Evolutionary conservation across 2,113 vertebrate species (phyloP).

Genomic region (western clawed frog (Xenopus tropicalis)): DNA sequence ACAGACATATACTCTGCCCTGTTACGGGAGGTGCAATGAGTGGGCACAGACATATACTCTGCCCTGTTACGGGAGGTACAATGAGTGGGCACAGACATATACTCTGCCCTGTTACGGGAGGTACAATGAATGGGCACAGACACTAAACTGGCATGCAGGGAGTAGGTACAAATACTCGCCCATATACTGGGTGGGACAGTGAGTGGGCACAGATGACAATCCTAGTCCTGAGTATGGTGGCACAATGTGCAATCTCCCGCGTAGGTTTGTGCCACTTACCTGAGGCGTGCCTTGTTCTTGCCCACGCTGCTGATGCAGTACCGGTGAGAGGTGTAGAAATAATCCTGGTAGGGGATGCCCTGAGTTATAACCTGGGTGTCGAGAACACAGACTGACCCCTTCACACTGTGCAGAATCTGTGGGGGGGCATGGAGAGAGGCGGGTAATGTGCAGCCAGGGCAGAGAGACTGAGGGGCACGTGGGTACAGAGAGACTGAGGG

Average conservation of each 20-base stretch:
- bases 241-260: no score
- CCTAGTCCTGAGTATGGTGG: not conserved
- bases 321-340: conserved; percentile 86
- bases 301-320: conserved; percentile 83
- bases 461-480: not conserved
- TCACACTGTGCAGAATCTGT: conserved; percentile 52
- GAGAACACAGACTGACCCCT: conserved; percentile 66
- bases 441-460: not conserved
- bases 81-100: not conserved
- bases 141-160: not conserved
- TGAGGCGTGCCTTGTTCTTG: conserved; percentile 81
- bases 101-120: not conserved
- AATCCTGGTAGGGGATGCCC: conserved; percentile 90
- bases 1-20: not conserved
- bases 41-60: not conserved
- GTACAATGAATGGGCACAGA: not conserved
- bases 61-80: not conserved
- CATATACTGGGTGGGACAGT: not conserved
- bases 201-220: not conserved
- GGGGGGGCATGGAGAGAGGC: not conserved
- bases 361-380: conserved; percentile 87
- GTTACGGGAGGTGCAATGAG: no score
- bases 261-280: no score
- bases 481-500: not conserved
- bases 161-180: no score